Percentiles rank a stretch among this genome's conserved stretches.
Evolutionary conservation across 2,797 vertebrate species (phyloP).

Genomic region (Gymnocypris eckloni): DNA sequence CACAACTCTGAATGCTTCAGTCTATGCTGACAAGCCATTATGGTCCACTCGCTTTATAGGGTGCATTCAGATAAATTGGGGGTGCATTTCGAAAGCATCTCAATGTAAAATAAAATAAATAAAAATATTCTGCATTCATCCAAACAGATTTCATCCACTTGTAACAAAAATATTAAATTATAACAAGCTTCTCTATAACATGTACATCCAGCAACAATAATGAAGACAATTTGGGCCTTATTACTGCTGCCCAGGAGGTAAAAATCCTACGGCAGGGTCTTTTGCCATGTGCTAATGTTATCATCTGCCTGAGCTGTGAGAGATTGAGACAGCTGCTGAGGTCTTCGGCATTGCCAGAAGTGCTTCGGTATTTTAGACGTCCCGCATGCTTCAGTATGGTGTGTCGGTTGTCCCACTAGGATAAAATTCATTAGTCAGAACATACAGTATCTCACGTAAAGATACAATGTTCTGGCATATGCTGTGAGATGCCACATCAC

Average conservation of each 20-base stretch:
- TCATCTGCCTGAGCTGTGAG: slow-evolving; percentile 18
- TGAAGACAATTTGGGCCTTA: background rate
- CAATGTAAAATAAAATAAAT: background rate
- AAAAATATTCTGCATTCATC: background rate
- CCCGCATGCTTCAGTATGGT: slow-evolving; percentile 13
- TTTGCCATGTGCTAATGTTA: slow-evolving; percentile 38
- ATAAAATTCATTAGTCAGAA: background rate
- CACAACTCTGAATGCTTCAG: slow-evolving; percentile 16
- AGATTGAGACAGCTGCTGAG: slow-evolving; percentile 42
- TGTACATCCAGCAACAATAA: slow-evolving; percentile 6
- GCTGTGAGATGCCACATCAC: background rate
- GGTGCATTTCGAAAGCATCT: background rate
- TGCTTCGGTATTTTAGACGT: slow-evolving; percentile 12
- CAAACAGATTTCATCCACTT: background rate
- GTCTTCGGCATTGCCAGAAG: slow-evolving; percentile 21
- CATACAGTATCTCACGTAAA: background rate
- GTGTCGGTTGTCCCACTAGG: slow-evolving; percentile 1
- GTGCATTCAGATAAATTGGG: background rate
- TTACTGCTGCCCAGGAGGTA: background rate
- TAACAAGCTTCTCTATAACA: background rate
- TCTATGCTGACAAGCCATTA: background rate
- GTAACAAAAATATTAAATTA: background rate
- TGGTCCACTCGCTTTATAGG: background rate
- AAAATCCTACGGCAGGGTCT: background rate
- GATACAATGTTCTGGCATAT: slow-evolving; percentile 6